Base-by-base conservation (phyloP, 2,113 vertebrate genomes). In the Mus pahari region DNA sequence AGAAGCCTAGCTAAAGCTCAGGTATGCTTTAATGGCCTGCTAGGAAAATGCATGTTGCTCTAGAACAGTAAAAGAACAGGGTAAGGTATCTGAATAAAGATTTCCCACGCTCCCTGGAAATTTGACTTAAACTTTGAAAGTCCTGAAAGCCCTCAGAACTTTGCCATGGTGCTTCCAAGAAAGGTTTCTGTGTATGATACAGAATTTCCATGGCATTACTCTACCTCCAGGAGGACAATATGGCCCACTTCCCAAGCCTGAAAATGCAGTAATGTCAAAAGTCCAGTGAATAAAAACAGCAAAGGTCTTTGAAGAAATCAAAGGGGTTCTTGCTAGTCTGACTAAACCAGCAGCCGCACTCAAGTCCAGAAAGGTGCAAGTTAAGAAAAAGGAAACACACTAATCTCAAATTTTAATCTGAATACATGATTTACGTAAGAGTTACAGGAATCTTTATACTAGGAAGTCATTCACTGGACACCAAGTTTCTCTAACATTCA, bases 221-320 rank as follows among this genome's bases (percentile, higher is more conserved):
- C 66, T 77, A 39, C 26, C 39, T 77, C 74, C 74, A 90, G 68
- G 19, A 90, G 71, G 24, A 74, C 88, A 88, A 75, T 28, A 94
- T 2, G 88, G 22, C 50, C 45, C 73, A 64, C 33, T 89, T 60
- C 62, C 28, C 55, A 81, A 79, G 50, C 33, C 19, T 73, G 42
- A 45, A 96, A 14, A 95, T 26, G 50, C 3, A 92, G 8, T 60
- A 39, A 78, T 2, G 22, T 24, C 79, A 31, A 93, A 89, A 13
- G 48, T 50, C 90, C 70, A 92, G 42, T 82, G 82, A 93, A 94
- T 84, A 60, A 42, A 95, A 94, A 93, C 3, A 53, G 14, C 36
- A 66, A 93, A 74, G 82, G 74, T 28, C 42, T 92, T 42, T 73
- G 48, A 90, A 90, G 90, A 86, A 91, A 55, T 92, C 42, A 26